Conservation (phyloP, 2,113 vertebrate genomes). For the Caracal caracal region DNA sequence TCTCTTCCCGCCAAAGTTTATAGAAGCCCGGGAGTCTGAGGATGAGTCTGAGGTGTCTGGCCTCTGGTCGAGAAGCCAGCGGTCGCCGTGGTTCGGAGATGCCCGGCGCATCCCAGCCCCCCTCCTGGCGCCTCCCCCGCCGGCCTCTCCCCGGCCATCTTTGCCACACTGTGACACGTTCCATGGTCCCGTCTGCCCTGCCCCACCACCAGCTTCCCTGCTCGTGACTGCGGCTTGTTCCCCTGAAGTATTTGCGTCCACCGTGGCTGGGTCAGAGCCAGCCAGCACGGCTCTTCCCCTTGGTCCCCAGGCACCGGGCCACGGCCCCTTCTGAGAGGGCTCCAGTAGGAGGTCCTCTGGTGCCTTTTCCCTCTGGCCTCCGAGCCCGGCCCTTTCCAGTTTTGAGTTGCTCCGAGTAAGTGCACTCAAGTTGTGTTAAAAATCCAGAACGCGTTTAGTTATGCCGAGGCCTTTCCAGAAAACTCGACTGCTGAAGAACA, state of each 20-base stretch:
- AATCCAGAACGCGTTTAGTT: conserved; percentile 17
- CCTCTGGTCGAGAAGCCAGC: conserved; percentile 84
- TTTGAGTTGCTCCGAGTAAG: conserved; percentile 6
- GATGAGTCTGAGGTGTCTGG: conserved; percentile 65
- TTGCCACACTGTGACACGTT: not conserved
- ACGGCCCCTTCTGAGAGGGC: not conserved
- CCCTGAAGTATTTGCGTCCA: not conserved
- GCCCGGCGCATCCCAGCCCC: not conserved
- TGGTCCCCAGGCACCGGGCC: not conserved
- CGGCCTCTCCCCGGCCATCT: not conserved
- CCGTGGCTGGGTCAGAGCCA: not conserved
- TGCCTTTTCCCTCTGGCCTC: not conserved
- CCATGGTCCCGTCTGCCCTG: not conserved
- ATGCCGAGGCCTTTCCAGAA: conserved; percentile 1
- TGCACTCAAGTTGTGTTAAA: not conserved
- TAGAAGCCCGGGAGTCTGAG: conserved; percentile 71
- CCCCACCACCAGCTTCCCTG: not conserved
- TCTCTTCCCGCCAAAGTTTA: conserved; percentile 65
- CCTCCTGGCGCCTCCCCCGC: not conserved
- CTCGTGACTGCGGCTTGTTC: not conserved
- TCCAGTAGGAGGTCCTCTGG: not conserved
- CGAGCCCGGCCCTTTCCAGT: conserved; percentile 8
- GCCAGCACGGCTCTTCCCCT: not conserved
- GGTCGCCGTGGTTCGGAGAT: conserved; percentile 72
- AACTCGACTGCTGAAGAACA: conserved; percentile 15